Conservation (phyloP, 2,113 vertebrate species). For the Sclerurus mexicanus region DNA sequence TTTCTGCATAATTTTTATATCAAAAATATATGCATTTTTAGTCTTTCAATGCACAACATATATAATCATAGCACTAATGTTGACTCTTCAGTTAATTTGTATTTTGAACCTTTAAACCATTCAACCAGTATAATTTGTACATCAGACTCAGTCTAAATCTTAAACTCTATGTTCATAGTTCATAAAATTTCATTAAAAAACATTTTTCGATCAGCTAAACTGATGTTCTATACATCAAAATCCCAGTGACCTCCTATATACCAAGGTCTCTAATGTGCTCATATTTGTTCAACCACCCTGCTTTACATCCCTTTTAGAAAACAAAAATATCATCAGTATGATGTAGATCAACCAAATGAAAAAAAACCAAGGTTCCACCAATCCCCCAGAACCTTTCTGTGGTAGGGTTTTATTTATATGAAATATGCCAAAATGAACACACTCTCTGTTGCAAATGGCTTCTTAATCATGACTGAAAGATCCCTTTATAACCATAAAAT, state of each 20-base stretch:
- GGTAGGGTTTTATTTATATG: rapidly evolving
- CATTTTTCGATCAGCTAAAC: neutral
- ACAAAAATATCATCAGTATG: neutral
- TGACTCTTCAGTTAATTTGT: neutral
- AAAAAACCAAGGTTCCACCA: neutral
- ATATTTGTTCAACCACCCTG: neutral
- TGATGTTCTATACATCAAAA: neutral
- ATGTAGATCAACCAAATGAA: neutral
- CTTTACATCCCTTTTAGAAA: neutral
- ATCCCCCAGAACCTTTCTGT: neutral
- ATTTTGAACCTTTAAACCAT: neutral
- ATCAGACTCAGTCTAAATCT: neutral
- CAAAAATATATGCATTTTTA: neutral
- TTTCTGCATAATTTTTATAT: neutral
- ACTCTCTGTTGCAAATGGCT: neutral
- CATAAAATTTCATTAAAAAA: neutral
- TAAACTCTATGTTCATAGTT: neutral
- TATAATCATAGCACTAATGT: neutral
- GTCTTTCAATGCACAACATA: neutral
- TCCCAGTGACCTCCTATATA: neutral
- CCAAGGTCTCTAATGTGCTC: neutral
- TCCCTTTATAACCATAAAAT: neutral
- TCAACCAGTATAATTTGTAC: neutral
- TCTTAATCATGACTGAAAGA: neutral
- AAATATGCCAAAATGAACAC: neutral